Conservation (phyloP, 2,113 vertebrate species). For the Accipiter cooperii region DNA sequence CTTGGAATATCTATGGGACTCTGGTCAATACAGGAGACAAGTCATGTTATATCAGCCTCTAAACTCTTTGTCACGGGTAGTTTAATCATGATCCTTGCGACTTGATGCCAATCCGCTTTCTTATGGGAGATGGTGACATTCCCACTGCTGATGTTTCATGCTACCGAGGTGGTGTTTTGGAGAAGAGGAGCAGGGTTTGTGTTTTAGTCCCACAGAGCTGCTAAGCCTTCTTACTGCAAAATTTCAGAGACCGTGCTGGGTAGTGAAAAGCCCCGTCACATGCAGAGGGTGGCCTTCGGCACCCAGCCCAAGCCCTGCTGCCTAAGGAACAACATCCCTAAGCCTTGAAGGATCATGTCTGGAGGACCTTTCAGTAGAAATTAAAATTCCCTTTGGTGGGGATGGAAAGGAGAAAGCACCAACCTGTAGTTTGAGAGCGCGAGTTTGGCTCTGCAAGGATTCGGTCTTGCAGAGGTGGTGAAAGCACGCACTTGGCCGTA, state of each 20-base stretch:
- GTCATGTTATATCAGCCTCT: background rate
- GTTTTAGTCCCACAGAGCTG: background rate
- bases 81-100: background rate
- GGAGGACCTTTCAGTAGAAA: background rate
- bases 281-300: background rate
- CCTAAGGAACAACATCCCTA: background rate
- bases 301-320: background rate
- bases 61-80: background rate
- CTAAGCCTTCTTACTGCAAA: background rate
- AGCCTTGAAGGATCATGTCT: background rate
- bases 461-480: background rate
- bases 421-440: background rate
- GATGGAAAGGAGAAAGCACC: background rate
- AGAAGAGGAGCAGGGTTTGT: background rate
- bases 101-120: too few species aligned
- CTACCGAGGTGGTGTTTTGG: background rate
- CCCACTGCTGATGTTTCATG: background rate
- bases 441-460: background rate
- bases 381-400: background rate
- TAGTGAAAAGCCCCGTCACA: background rate
- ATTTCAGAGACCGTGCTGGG: background rate
- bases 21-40: background rate
- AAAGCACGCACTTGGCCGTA: background rate
- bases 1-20: background rate
- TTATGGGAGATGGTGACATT: background rate